Conservation (phyloP, 2,113 vertebrate species). For the Actenoides lindsayi region DNA sequence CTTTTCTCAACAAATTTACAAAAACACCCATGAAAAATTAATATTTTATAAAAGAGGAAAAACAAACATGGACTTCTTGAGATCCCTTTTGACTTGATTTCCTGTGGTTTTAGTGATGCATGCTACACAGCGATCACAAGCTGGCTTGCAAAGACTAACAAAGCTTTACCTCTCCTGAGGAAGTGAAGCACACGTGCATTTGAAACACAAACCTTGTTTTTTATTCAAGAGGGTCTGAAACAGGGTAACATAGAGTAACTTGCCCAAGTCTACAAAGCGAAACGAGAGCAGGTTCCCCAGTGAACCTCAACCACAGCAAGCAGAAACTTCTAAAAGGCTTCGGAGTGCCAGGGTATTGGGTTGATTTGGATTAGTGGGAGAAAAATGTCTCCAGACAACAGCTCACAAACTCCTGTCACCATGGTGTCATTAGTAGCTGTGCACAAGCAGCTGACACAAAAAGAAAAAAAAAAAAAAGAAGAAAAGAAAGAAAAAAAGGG, state of each 20-base stretch:
- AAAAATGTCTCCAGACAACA: neutral
- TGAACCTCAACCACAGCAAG: neutral
- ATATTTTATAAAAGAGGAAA: neutral
- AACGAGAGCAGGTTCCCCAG: neutral
- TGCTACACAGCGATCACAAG: neutral
- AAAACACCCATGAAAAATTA: neutral
- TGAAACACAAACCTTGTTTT: neutral
- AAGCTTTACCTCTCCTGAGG: neutral
- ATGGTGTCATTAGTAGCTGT: neutral
- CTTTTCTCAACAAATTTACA: neutral
- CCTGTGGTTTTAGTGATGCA: neutral
- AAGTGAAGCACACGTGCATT: neutral
- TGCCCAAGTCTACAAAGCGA: neutral
- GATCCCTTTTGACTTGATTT: neutral
- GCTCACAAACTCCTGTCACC: neutral
- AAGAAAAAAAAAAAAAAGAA: neutral
- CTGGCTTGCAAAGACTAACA: neutral
- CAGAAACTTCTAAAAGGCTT: neutral
- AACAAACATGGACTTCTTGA: neutral
- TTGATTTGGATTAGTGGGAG: neutral
- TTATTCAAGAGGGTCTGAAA: accelerated
- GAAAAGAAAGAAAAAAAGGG: neutral
- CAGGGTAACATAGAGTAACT: neutral
- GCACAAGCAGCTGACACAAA: neutral
- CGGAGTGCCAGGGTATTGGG: neutral